Evolutionary conservation across 2,888 invertebrate genomes (phyloP), one percentile per base, ranked within the genome.

Genomic region (Amaurobius ferox): DNA sequence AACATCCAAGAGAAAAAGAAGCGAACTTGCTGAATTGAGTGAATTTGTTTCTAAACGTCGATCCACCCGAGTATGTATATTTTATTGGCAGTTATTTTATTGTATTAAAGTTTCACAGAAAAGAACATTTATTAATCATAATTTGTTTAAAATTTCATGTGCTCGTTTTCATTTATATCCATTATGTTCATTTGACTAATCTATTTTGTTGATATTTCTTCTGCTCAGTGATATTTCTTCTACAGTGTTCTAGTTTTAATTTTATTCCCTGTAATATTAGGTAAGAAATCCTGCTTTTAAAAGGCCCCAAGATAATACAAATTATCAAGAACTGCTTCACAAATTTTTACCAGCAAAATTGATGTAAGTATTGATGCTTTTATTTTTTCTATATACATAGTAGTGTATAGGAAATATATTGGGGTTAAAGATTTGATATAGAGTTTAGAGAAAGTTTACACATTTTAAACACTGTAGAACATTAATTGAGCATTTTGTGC

Each of bases 301-400:
- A 67, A 88, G 90, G 85, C 90, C 90, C 72, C 91, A 91, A 85
- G 91, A 91, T 80, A 90, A 90, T 71, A 89, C 91, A n/a, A 91
- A 91, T 87, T 91, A 91, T 79, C 89, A 90, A 73, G 90, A 91
- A 73, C 88, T 91, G 19, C 89, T 92, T n/a, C 89, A 90, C 73
- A 90, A 90, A 62, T 91, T 91, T 81, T 89, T 92, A 68, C 92
- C 91, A 19, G 89, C 90, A 16, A 90, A 88, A 70, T 76, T 89
- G 39, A 72, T 88, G 89, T 89, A 85, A 80, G 81, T 79, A 68
- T 35, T 9, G 28, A 48, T 23, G 19, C n/a, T 19, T 9, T 29
- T 40, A 26, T 70, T 44, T 44, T 16, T 2, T 16, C 9, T 35
- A 7, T 35, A 9, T 35, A 35, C 9, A 35, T 35, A 35, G 35